phyloP scores from a whole-genome alignment of 1,140 invertebrate species.

The Bradysia coprophila region DNA sequence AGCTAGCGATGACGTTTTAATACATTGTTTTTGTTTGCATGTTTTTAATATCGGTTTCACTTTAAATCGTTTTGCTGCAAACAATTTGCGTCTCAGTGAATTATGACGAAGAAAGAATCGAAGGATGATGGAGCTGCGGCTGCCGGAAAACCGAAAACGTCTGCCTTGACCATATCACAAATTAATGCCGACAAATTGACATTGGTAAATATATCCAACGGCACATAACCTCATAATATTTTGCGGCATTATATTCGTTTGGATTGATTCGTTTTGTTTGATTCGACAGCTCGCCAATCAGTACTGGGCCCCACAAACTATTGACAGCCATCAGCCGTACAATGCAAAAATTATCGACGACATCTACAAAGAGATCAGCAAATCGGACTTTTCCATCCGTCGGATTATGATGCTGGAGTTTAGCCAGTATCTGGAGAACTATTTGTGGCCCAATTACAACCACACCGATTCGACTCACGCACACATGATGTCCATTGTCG shows the following conservation, averaged over 20 bases:
- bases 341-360: constrained; percentile 57
- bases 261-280: too few relatives aligned
- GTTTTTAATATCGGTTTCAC: too few relatives aligned
- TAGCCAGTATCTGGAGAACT: constrained; percentile 93
- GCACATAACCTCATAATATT: too few relatives aligned
- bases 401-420: constrained; percentile 93
- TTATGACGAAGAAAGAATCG: too few relatives aligned
- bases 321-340: constrained; percentile 44
- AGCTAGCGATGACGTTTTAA: too few relatives aligned
- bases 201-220: constrained; percentile 47
- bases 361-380: constrained; percentile 58
- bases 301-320: constrained; percentile 73
- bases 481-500: constrained; percentile 88
- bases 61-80: too few relatives aligned
- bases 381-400: constrained; percentile 53
- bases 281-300: constrained; percentile 53
- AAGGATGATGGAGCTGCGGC: too few relatives aligned
- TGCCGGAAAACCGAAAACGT: background rate
- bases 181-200: constrained; percentile 44
- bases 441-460: constrained; percentile 90
- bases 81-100: too few relatives aligned
- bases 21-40: too few relatives aligned
- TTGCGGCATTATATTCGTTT: too few relatives aligned
- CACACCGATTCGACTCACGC: constrained; percentile 43
- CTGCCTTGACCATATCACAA: background rate